Evolutionary conservation across 2,888 invertebrate genomes (phyloP), one percentile per base, ranked within the genome.

Genomic region (Nomada ruficornis): DNA sequence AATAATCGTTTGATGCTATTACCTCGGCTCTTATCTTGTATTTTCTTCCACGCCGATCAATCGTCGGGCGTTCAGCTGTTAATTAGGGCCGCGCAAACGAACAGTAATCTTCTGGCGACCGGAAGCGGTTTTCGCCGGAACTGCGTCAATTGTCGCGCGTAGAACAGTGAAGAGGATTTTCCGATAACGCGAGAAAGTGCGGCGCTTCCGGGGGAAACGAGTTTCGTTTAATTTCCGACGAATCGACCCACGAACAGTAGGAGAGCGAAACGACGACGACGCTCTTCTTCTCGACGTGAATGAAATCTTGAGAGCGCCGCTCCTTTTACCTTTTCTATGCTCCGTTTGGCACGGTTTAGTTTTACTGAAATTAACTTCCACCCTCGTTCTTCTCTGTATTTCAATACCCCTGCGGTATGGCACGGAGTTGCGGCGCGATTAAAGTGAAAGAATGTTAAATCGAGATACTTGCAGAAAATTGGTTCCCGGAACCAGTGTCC

Each of bases 211-310:
- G 60, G 15, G 71, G 76, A 77, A 86, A 77, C 71, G 74, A 42
- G 77, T 47, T 72, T 73, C 75, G 80, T 83, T 86, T 83, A 54
- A 77, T 86, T 80, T 78, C 76, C 83, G 77, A 73, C 73, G 65
- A 78, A 76, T 36, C 23, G 36, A 36, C 36, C 36, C 36, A 0
- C 36, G 36, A 36, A 36, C 36, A 7, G 44, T 47, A 67, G 70
- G n/a, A 67, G 68, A 83, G 63, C 26, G 65, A 74, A 77, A 60
- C n/a, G 62, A 23, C 36, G 47, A 20, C 29, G 9, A 54, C 15
- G 20, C n/a, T 64, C 29, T 36, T 4, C 42, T 7, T 47, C 44
- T 18, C 18, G 26, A n/a, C 11, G 18, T 0, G 26, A 47, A 62
- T 29, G 15, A 11, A 52, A 23, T 47, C 68, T 47, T 52, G 9